These are phyloP conservation scores for Laothoe populi DNA, from an alignment of 2,888 invertebrate species.

Conservation along the genomic window DNA sequence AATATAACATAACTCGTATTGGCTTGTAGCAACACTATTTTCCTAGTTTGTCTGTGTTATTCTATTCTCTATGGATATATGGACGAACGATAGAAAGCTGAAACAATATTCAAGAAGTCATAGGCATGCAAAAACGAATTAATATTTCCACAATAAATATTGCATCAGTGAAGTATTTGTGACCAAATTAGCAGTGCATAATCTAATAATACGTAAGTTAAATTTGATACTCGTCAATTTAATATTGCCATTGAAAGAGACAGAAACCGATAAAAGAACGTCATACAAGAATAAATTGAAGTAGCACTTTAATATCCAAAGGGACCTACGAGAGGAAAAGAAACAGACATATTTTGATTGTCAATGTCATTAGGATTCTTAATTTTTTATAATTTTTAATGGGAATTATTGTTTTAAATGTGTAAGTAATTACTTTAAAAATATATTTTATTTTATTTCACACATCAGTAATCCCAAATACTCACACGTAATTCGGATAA, in stretches of 20 bases:
- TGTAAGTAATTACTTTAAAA: conserved; percentile 12
- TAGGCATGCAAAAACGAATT: conserved; percentile 50
- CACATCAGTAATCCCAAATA: background rate
- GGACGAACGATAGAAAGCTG: conserved; percentile 40
- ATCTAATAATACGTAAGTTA: conserved; percentile 48
- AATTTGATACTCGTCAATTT: conserved; percentile 22
- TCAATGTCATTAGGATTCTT: conserved; percentile 50
- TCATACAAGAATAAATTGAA: conserved; percentile 40
- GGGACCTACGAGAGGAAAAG: conserved; percentile 45
- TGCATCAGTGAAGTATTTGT: conserved; percentile 45
- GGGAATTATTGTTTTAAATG: conserved; percentile 27
- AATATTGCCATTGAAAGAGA: conserved; percentile 43
- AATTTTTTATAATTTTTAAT: conserved; percentile 41
- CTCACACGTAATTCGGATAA: background rate
- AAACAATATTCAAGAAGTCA: conserved; percentile 56
- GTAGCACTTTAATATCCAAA: conserved; percentile 48
- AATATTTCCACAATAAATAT: conserved; percentile 42
- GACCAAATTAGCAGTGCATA: conserved; percentile 41
- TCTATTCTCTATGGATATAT: conserved; percentile 13
- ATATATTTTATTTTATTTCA: background rate
- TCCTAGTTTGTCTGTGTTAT: background rate
- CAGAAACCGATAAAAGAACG: conserved; percentile 46
- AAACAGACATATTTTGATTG: conserved; percentile 45
- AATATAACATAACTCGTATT: too few species aligned
- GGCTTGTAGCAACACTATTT: background rate